Conservation (phyloP, 1,140 invertebrate genomes). For the Tetramorium alpestre region DNA sequence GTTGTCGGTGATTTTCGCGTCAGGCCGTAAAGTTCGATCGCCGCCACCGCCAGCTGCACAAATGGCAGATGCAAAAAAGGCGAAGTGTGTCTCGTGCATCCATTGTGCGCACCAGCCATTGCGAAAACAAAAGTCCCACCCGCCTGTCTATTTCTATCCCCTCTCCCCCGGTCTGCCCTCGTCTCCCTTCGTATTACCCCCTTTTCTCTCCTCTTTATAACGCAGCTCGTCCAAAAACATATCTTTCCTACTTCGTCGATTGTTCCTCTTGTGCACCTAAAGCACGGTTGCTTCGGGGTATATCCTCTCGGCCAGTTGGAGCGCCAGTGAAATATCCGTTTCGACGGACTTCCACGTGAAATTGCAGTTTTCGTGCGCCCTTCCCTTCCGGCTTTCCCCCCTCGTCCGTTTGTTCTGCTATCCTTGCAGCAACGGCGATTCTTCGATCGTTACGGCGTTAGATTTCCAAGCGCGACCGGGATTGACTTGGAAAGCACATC, state of each 20-base stretch:
- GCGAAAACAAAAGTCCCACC: slow-evolving; percentile 69
- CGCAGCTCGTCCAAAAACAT: not conserved
- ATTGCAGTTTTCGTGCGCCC: slow-evolving; percentile 57
- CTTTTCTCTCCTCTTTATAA: not conserved
- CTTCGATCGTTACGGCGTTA: slow-evolving; percentile 13
- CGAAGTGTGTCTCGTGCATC: slow-evolving; percentile 50
- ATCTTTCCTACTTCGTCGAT: slow-evolving; percentile 26
- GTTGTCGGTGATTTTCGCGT: slow-evolving; percentile 49
- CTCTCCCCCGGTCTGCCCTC: not conserved
- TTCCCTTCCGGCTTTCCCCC: not conserved
- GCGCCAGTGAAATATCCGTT: slow-evolving; percentile 57
- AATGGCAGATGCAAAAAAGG: slow-evolving; percentile 62
- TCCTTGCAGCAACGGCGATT: not conserved
- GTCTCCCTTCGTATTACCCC: not conserved
- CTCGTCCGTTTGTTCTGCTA: not conserved
- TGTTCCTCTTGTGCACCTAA: slow-evolving; percentile 22
- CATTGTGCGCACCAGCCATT: slow-evolving; percentile 46
- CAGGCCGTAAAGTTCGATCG: slow-evolving; percentile 63
- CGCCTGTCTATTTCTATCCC: slow-evolving; percentile 3
- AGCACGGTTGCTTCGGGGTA: slow-evolving; percentile 55
- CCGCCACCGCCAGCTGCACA: slow-evolving; percentile 29
- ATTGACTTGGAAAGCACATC: not conserved
- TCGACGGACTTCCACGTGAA: slow-evolving; percentile 44
- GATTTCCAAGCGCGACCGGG: not conserved
- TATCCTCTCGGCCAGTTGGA: slow-evolving; percentile 53